Conservation (phyloP, 2,888 invertebrate genomes). For the Bellardia bayeri region DNA sequence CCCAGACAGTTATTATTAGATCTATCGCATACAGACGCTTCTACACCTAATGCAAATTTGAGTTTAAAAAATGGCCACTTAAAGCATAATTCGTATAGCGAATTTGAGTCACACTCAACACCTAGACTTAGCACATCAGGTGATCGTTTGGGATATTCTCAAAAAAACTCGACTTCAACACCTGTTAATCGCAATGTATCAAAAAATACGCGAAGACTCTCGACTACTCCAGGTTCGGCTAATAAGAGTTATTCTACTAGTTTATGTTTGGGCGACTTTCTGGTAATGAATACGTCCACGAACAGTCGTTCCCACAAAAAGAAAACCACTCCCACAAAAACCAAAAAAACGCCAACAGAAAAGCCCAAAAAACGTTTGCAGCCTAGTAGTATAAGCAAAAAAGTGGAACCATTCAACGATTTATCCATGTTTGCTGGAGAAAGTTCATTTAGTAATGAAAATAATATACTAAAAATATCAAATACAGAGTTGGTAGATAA, state of each 20-base stretch:
- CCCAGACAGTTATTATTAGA: not conserved
- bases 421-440: constrained; percentile 72
- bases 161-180: constrained; percentile 67
- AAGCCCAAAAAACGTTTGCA: constrained; percentile 82
- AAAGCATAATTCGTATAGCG: not conserved
- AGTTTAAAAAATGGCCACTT: constrained; percentile 9
- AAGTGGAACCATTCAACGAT: constrained; percentile 59
- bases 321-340: constrained; percentile 67
- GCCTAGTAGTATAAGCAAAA: constrained; percentile 81
- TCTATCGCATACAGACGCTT: not conserved
- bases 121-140: constrained; percentile 44
- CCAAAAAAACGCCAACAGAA: constrained; percentile 34
- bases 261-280: constrained; percentile 82
- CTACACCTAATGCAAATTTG: constrained; percentile 7
- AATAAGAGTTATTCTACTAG: constrained; percentile 70
- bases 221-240: constrained; percentile 64
- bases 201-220: constrained; percentile 62
- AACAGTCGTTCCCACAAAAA: constrained; percentile 76
- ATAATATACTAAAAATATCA: constrained; percentile 81
- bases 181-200: constrained; percentile 74
- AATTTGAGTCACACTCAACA: constrained; percentile 24
- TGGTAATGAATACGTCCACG: constrained; percentile 75
- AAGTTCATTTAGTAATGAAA: constrained; percentile 83
- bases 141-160: constrained; percentile 43
- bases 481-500: constrained; percentile 80